Base-by-base conservation (phyloP, 2,888 invertebrate genomes). In the Heterodera filipjevi region DNA sequence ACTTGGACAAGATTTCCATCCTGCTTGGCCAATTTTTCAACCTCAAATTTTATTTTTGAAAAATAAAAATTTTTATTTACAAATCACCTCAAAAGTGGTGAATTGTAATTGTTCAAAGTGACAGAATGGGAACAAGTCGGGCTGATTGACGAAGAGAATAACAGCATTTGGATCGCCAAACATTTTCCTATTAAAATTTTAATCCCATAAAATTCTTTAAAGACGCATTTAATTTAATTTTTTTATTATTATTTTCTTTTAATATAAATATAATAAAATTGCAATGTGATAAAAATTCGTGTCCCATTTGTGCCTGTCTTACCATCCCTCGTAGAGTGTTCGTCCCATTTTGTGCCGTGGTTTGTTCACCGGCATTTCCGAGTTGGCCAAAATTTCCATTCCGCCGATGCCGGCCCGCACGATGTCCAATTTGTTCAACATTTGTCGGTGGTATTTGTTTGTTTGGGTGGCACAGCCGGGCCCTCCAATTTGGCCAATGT, bases 41-140 rank as follows among this genome's bases (percentile, higher is more conserved):
- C 49, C 49, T 49, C 16, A 3, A 49, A 49, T 16, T 8, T n/a
- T 16, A 49, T n/a, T 73, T 10, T 46, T 46, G 10, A 19, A 1
- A 22, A 22, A 49, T 16, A 49, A 5, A 49, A 10, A 49, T n/a
- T 2, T 27, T 27, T 27, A 27, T 59, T 1, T 33, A 22, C 2
- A 33, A 3, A 2, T 14, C 1, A 73, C 73, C 39, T 73, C 39
- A 59, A 59, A 59, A 22, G 59, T 59, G 32, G 46, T 59, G 68
- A 75, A 75, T 39, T 75, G 75, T 32, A 75, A 22, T 35, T 75
- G 75, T 33, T 75, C 75, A 75, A 75, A 75, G 46, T 75, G 75
- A n/a, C 75, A 75, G 22, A 75, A 49, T 30, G 75, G 75, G 53
- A 75, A 75, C 68, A 75, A 19, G 22, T 75, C 75, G 46, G 75